Percentiles rank a stretch among this genome's conserved stretches.
Evolutionary conservation across 2,888 invertebrate genomes (phyloP).

Genomic region (Pollenia angustigena): DNA sequence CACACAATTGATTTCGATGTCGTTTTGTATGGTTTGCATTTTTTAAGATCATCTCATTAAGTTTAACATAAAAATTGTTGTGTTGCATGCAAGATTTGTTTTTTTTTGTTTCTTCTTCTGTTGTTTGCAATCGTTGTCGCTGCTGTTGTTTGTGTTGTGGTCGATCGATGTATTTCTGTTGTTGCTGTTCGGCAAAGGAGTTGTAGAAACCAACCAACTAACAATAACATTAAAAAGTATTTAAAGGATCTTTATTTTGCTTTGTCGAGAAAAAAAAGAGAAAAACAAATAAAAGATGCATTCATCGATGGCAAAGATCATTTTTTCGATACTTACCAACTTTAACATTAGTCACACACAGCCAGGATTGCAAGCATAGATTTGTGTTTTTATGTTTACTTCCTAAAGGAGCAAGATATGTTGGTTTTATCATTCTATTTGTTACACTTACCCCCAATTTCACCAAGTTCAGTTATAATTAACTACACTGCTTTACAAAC

Average conservation of each 20-base stretch:
- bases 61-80: constrained; percentile 74
- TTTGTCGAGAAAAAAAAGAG: constrained; percentile 15
- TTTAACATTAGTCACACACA: constrained; percentile 67
- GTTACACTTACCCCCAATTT: too few species aligned
- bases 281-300: constrained; percentile 46
- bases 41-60: constrained; percentile 74
- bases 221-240: constrained; percentile 50
- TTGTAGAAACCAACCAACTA: constrained; percentile 8
- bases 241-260: constrained; percentile 71
- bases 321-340: constrained; percentile 56
- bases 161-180: background rate
- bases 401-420: too few species aligned
- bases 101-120: constrained; percentile 33
- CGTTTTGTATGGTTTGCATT: constrained; percentile 66
- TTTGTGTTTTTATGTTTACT: constrained; percentile 1
- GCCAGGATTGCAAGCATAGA: constrained; percentile 56
- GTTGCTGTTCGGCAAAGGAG: constrained; percentile 31
- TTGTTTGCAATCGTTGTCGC: constrained; percentile 32
- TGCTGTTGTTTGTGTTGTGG: constrained; percentile 2
- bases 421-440: too few species aligned
- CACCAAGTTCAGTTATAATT: too few species aligned
- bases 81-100: constrained; percentile 71
- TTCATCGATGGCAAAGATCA: constrained; percentile 72
- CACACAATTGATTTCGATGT: constrained; percentile 59
- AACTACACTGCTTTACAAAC: too few species aligned